Conservation (phyloP, 2,888 invertebrate species). For the Plusia festucae region DNA sequence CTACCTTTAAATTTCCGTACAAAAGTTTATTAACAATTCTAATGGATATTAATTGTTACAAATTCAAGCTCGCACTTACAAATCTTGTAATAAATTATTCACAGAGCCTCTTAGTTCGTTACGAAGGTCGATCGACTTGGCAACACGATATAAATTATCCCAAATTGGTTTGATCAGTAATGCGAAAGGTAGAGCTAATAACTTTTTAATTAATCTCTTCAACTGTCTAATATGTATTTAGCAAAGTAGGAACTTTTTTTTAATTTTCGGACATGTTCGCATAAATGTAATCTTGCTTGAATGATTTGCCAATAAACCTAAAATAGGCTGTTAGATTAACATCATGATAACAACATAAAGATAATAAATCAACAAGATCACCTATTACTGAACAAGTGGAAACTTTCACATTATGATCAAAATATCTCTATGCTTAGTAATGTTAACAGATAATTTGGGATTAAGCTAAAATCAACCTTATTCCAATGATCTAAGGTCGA, state of each 20-base stretch:
- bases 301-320: neutral
- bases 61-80: conserved; percentile 12
- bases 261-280: neutral
- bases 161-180: conserved; percentile 10
- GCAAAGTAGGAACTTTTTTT: neutral
- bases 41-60: conserved; percentile 22
- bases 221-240: too few species aligned
- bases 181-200: conserved; percentile 24
- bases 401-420: conserved; percentile 30
- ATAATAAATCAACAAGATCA: conserved; percentile 1
- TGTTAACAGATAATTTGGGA: conserved; percentile 4
- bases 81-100: conserved; percentile 32
- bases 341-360: neutral
- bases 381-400: conserved; percentile 24
- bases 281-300: neutral
- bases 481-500: neutral
- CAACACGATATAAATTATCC: conserved; percentile 26
- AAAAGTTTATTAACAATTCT: conserved; percentile 24
- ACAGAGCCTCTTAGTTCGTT: conserved; percentile 13
- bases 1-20: neutral
- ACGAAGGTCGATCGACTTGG: conserved; percentile 6
- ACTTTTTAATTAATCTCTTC: conserved; percentile 8
- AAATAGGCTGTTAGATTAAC: neutral
- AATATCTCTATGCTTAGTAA: conserved; percentile 35
- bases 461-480: conserved; percentile 29